Evolutionary conservation across 2,888 invertebrate genomes (phyloP).

Genomic region (Epinotia brunnichana): DNA sequence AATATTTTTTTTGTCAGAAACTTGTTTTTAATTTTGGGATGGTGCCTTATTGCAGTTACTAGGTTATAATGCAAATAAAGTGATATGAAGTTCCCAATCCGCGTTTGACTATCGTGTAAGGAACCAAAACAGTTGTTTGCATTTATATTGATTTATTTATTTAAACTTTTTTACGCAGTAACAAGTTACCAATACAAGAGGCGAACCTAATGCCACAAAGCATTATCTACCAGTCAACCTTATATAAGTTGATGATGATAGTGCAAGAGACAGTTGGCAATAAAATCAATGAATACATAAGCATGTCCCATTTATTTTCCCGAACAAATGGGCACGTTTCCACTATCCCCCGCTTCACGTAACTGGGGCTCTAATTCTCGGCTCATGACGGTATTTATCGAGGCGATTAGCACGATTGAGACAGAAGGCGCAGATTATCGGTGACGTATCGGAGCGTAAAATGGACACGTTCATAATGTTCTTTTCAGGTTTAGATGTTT

Average conservation of each 20-base stretch:
- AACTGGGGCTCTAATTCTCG: conserved; percentile 31
- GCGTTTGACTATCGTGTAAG: neutral
- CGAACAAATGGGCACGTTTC: conserved; percentile 23
- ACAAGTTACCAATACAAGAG: too few species aligned
- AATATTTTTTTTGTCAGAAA: too few species aligned
- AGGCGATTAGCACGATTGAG: conserved; percentile 41
- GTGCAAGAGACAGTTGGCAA: neutral
- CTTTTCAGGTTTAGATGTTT: neutral
- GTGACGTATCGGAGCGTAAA: conserved; percentile 36
- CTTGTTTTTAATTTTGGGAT: too few species aligned
- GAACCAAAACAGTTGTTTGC: too few species aligned
- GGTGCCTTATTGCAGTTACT: too few species aligned
- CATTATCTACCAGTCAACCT: neutral
- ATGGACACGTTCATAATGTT: conserved; percentile 16
- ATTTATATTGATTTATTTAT: too few species aligned
- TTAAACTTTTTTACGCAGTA: too few species aligned
- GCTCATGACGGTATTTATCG: conserved; percentile 42
- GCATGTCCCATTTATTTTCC: conserved; percentile 1
- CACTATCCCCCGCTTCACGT: conserved; percentile 21
- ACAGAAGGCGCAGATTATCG: conserved; percentile 39
- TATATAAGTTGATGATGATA: neutral
- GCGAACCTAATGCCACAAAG: too few species aligned
- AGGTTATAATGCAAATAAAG: neutral
- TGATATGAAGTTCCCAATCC: neutral
- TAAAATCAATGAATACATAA: neutral